Evolutionary conservation across 1,140 invertebrate species (phyloP), one percentile per base, ranked within the genome.

Genomic region (Agrypnia vestita): DNA sequence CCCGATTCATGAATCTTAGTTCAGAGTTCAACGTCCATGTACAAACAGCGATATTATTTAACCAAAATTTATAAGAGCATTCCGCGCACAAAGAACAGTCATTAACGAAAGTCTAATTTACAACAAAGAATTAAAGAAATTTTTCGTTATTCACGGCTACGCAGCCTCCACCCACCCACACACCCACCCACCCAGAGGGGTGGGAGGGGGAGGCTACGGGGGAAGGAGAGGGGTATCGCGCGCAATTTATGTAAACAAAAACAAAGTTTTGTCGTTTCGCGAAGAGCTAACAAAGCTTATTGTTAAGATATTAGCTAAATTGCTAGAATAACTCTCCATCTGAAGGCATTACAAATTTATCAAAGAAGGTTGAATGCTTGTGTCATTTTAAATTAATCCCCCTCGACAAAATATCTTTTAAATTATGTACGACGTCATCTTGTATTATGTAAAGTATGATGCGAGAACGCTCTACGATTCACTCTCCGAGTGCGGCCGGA

Each of bases 231-330:
- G 74, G 74, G 59, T 76, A 64, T 76, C 56, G 43, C 59, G 17
- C 56, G 74, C 74, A 76, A 76, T 76, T 76, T 76, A 56, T 62
- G 59, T 61, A 49, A 62, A 76, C 74, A 76, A 76, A 76, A 76
- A 76, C 74, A 76, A 76, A 76, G 35, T 76, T 76, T 76, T 76
- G 74, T 76, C 74, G 55, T 76, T 76, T 51, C 74, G 35, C 56
- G 74, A 62, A 49, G 47, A 62, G 59, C 74, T 62, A 62, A 76
- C 59, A 76, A 76, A 76, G 74, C 74, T 62, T 76, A 76, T 76
- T 76, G 74, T 76, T 76, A 64, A 49, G 59, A 56, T 62, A 76
- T 76, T 76, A 76, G 56, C 74, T 64, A 76, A 76, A 76, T 76
- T 76, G 56, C 74, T 64, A 59, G 35, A 76, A 47, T 76, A 76